A percentile compares a stretch with the other conserved stretches of the same genome.
These are phyloP conservation scores for Oikopleura dioica DNA, from an alignment of 23 tunicate genomes.

Conservation along the genomic window DNA sequence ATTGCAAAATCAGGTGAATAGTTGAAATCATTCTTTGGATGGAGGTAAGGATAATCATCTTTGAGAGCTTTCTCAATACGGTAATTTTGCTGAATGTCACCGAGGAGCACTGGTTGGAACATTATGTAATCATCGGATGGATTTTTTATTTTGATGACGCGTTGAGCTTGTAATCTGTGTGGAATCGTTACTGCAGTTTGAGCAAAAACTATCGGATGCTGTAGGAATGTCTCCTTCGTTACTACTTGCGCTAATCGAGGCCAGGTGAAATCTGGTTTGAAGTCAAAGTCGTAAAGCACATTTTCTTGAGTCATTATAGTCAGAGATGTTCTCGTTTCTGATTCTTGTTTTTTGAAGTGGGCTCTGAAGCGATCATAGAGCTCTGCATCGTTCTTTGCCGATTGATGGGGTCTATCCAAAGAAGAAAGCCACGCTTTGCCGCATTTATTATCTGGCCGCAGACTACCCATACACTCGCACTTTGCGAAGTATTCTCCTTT, in stretches of 20 bases:
- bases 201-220: too few species aligned
- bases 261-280: too few species aligned
- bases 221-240: too few species aligned
- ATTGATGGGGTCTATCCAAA: background rate
- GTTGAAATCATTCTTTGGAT: background rate
- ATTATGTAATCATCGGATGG: background rate
- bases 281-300: too few species aligned
- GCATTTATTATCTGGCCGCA: background rate
- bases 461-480: background rate
- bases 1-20: background rate
- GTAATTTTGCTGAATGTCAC: background rate
- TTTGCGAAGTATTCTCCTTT: too few species aligned
- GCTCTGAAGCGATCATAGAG: background rate
- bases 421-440: background rate
- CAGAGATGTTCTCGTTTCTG: too few species aligned
- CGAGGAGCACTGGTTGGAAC: background rate
- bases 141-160: background rate
- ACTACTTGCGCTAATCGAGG: too few species aligned
- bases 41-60: background rate
- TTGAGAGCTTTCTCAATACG: background rate
- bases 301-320: too few species aligned
- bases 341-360: too few species aligned
- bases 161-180: too few species aligned
- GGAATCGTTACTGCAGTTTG: too few species aligned
- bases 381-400: background rate